These are phyloP conservation scores for Hippocampus comes DNA, from an alignment of 2,113 vertebrate genomes.

Conservation along the genomic window DNA sequence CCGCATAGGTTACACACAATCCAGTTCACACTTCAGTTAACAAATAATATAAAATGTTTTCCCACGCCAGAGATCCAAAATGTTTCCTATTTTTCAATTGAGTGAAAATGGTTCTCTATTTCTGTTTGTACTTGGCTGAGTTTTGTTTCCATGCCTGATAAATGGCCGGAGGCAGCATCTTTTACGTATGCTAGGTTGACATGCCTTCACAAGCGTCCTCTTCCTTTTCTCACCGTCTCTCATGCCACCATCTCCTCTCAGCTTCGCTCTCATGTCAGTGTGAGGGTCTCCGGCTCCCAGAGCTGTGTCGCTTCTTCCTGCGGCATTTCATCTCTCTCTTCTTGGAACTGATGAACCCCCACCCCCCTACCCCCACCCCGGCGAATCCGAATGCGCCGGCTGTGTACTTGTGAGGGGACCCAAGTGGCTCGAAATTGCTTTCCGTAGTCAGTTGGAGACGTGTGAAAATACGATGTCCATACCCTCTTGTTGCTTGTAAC, in stretches of 20 bases:
- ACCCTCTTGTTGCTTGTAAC: not conserved
- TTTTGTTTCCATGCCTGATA: not conserved
- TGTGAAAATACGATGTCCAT: constrained; percentile 5
- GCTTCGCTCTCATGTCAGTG: no score
- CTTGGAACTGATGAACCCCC: not conserved
- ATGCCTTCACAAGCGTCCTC: not conserved
- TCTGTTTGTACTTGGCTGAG: not conserved
- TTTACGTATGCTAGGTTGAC: not conserved
- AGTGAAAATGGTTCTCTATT: not conserved
- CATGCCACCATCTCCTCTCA: not conserved
- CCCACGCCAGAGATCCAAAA: not conserved
- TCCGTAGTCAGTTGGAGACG: constrained; percentile 32
- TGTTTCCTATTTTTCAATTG: not conserved
- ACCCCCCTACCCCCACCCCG: not conserved
- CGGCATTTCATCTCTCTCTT: no score
- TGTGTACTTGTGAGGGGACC: not conserved
- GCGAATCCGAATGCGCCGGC: not conserved
- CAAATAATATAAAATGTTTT: not conserved
- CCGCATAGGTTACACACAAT: not conserved
- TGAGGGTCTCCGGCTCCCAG: no score
- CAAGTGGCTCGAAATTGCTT: constrained; percentile 38
- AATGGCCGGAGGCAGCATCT: no score
- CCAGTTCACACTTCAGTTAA: not conserved
- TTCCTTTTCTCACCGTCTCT: not conserved
- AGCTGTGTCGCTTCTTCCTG: no score